Evolutionary conservation across 2,113 vertebrate genomes (phyloP).

Genomic region (Gobio gobio): DNA sequence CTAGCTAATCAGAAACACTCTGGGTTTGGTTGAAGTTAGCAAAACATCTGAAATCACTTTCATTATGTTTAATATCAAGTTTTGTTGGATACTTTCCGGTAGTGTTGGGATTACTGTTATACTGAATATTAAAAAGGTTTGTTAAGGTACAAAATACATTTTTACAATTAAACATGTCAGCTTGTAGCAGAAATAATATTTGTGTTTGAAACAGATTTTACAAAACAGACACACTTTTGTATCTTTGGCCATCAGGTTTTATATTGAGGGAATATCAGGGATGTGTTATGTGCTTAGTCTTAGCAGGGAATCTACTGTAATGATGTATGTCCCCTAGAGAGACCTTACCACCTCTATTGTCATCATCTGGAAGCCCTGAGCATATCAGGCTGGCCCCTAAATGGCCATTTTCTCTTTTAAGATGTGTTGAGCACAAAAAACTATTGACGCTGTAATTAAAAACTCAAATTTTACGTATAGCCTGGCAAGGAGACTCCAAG

Average conservation of each 20-base stretch:
- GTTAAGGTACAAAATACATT: too few species aligned
- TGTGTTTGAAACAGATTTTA: not conserved
- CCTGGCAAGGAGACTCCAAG: slow-evolving; percentile 56
- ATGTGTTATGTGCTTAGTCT: slow-evolving; percentile 13
- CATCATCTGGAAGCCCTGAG: slow-evolving; percentile 50
- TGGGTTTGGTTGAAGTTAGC: not conserved
- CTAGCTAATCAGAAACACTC: not conserved
- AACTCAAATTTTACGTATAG: slow-evolving; percentile 53
- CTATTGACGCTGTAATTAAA: slow-evolving; percentile 68
- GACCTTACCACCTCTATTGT: slow-evolving; percentile 9
- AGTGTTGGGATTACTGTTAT: not conserved
- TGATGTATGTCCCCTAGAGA: slow-evolving; percentile 21
- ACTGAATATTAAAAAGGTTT: too few species aligned
- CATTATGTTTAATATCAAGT: not conserved
- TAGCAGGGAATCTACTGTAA: slow-evolving; percentile 18
- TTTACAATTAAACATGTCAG: not conserved
- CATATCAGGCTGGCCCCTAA: slow-evolving; percentile 40
- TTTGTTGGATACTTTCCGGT: not conserved
- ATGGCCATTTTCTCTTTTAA: slow-evolving; percentile 75
- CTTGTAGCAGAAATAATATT: not conserved
- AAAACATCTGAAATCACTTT: not conserved
- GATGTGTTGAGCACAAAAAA: slow-evolving; percentile 61
- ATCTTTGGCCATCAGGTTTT: not conserved
- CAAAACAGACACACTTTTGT: not conserved
- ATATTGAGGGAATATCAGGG: not conserved